phyloP scores from a whole-genome alignment of 2,888 invertebrate species.

The Drosophila buzzatii region DNA sequence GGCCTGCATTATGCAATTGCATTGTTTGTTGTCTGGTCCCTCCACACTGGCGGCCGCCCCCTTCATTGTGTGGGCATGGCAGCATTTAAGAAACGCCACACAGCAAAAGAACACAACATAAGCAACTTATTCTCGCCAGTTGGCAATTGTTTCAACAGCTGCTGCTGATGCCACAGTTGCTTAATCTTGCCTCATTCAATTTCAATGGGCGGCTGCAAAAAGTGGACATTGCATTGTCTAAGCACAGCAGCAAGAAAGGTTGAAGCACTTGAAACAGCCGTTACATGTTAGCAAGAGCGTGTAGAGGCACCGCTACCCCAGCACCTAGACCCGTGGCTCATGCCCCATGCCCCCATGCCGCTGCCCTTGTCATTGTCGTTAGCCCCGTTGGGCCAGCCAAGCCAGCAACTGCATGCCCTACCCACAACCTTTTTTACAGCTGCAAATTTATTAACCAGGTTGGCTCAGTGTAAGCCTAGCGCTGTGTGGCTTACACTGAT shows the following conservation, averaged over 20 bases:
- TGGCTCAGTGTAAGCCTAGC: not conserved
- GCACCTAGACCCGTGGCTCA: not conserved
- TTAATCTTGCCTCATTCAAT: constrained; percentile 11
- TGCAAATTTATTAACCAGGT: not conserved
- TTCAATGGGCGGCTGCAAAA: not conserved
- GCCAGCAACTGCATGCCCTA: not conserved
- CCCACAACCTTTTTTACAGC: not conserved
- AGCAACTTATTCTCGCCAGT: constrained; percentile 1
- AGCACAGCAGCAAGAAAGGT: not conserved
- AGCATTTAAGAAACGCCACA: constrained; percentile 2
- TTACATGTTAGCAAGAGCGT: not conserved
- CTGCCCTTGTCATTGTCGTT: not conserved
- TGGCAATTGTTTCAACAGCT: constrained; percentile 12
- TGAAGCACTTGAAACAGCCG: not conserved
- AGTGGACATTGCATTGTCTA: constrained; percentile 5
- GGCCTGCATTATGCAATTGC: constrained; percentile 7
- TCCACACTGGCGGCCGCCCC: not conserved
- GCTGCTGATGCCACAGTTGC: constrained; percentile 4
- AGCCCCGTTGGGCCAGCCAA: not conserved
- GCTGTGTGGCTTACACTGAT: no score
- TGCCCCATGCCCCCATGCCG: not conserved
- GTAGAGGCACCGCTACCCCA: not conserved
- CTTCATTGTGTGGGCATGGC: not conserved
- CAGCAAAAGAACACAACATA: not conserved
- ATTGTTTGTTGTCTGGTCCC: not conserved